These are phyloP conservation scores for Rhodinocichla rosea DNA, from an alignment of 2,113 vertebrate species.

Conservation along the genomic window DNA sequence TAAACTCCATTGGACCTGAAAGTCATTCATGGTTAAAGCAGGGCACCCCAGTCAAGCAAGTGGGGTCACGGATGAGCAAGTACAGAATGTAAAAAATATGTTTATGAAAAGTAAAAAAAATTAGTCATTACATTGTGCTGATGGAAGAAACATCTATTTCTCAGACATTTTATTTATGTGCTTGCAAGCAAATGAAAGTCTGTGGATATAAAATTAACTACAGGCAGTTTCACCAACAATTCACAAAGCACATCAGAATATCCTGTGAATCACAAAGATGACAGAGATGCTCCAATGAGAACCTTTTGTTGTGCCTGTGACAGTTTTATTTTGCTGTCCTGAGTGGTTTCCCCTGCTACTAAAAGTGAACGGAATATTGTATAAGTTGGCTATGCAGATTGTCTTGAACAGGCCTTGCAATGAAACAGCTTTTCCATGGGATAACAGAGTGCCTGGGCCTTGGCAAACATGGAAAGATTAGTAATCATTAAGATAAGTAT, in stretches of 20 bases:
- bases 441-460: not conserved
- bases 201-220: not conserved
- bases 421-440: not conserved
- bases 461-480: not conserved
- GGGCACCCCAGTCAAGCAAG: not conserved
- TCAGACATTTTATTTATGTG: not conserved
- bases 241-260: not conserved
- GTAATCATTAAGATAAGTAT: not conserved
- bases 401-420: not conserved
- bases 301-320: not conserved
- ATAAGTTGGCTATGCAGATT: not conserved
- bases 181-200: not conserved
- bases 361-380: not conserved
- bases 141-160: not conserved
- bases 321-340: not conserved
- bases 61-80: not conserved
- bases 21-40: not conserved
- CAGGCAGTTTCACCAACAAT: not conserved
- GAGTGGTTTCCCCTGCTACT: not conserved
- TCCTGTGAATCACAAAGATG: not conserved
- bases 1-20: not conserved
- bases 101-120: not conserved
- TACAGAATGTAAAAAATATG: not conserved
- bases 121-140: not conserved
- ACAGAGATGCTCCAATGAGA: not conserved